Conservation (phyloP, 2,113 vertebrate genomes). For the Gallinago jamesoni region DNA sequence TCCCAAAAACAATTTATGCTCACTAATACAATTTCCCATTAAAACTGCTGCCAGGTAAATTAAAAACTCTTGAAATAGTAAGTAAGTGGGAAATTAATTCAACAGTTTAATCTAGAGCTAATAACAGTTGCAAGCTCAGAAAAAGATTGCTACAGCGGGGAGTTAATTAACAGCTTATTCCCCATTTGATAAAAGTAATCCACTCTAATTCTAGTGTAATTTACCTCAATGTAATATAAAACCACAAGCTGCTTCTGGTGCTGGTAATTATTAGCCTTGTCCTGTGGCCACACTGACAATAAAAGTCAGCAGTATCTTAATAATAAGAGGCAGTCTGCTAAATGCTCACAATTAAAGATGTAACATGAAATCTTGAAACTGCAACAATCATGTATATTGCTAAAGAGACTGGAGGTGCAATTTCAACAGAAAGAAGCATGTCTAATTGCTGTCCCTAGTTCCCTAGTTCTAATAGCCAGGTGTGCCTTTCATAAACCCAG, state of each 20-base stretch:
- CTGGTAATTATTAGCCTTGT: conserved; percentile 82
- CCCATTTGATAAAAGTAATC: conserved; percentile 89
- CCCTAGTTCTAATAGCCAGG: background rate
- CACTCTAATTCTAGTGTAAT: conserved; percentile 88
- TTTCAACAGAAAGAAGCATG: background rate
- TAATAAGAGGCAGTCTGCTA: conserved; percentile 70
- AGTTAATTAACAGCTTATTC: conserved; percentile 92
- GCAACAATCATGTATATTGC: background rate
- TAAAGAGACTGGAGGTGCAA: background rate
- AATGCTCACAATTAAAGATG: conserved; percentile 72
- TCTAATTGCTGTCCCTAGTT: background rate
- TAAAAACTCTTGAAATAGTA: conserved; percentile 88
- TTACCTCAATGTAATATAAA: conserved; percentile 90
- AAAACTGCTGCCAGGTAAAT: conserved; percentile 88
- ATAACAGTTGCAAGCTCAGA: conserved; percentile 83
- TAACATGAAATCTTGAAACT: conserved; percentile 56
- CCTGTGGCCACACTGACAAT: conserved; percentile 78
- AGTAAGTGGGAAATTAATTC: conserved; percentile 89
- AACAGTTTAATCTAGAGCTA: conserved; percentile 88
- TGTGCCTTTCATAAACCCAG: background rate
- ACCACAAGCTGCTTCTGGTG: conserved; percentile 83
- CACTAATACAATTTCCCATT: conserved; percentile 86
- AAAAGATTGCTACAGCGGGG: conserved; percentile 88
- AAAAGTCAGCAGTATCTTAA: conserved; percentile 75
- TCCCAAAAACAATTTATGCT: conserved; percentile 82